Evolutionary conservation across 2,113 vertebrate species (phyloP), one percentile per base, ranked within the genome.

Genomic region (Columba janthina): DNA sequence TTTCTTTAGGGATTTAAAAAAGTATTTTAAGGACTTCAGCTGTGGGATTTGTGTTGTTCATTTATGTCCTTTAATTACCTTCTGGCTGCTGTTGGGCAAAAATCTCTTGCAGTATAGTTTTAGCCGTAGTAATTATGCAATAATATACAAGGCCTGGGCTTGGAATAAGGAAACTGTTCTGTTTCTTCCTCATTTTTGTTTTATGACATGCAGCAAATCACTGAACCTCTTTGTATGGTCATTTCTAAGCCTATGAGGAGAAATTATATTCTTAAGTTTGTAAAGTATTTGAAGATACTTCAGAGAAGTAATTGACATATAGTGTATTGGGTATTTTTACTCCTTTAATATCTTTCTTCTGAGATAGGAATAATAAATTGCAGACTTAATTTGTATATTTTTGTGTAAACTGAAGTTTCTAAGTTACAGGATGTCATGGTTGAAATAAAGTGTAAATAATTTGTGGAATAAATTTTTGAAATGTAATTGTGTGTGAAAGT

Each of bases 51-150:
- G 25, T 18, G 4, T 80, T 88, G 83, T 94, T 97, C 64, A 71
- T 40, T 90, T 91, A 74, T 54, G 86, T 88, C 72, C 56, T 88
- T 95, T 96, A 92, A 92, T 94, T 95, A 93, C 72, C 15, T 71
- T 84, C 85, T 66, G 65, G 64, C 46, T 88, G 67, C 64, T 93
- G 79, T 86, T 64, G 86, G 88, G 17, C 24, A 60, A 61, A 80
- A 61, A 70, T 66, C 71, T 69, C 71, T 83, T 94, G 83, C 48
- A 61, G 48, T 92, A 21, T 44, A 76, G 74, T 83, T 94, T 73
- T 70, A 92, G 31, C 56, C 10, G 3, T 46, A 62, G 34, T 84
- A 94, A 83, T 89, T 93, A 60, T 31, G 26, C 48, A 48, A 22
- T 57, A 75, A 74, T 57, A 15, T 31, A n/a, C 16, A 40, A 38